Percentiles rank a stretch among this genome's conserved stretches.
Conservation (phyloP, 2,888 invertebrate genomes). For the Drosophila conformis region DNA sequence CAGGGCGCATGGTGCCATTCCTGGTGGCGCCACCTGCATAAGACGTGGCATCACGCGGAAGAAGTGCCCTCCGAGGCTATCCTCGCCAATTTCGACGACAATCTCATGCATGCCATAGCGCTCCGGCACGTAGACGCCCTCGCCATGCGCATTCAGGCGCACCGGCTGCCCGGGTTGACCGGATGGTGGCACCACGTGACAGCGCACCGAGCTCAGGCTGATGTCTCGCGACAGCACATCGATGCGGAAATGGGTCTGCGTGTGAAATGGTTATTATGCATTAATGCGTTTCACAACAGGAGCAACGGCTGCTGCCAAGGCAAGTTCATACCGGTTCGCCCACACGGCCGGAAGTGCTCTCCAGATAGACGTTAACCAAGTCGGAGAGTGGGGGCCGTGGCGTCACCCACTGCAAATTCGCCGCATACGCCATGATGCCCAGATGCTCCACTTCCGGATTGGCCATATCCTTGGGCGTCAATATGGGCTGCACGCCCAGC, state of each 20-base stretch:
- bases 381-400: constrained; percentile 94
- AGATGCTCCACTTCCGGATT: constrained; percentile 97
- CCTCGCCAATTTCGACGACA: constrained; percentile 88
- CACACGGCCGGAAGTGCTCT: constrained; percentile 93
- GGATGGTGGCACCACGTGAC: constrained; percentile 92
- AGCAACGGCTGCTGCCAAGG: background rate
- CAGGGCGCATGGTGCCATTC: constrained; percentile 97
- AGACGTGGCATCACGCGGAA: constrained; percentile 95
- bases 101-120: constrained; percentile 97
- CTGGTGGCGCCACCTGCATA: constrained; percentile 94
- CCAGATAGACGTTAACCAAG: constrained; percentile 91
- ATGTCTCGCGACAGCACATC: constrained; percentile 90
- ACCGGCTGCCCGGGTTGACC: constrained; percentile 87
- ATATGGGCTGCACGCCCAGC: constrained; percentile 93
- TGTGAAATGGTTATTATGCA: constrained; percentile 66
- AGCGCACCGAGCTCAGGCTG: constrained; percentile 90
- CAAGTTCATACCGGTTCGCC: constrained; percentile 90
- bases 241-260: constrained; percentile 91
- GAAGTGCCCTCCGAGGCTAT: constrained; percentile 88
- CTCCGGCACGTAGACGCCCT: constrained; percentile 93
- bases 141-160: constrained; percentile 89
- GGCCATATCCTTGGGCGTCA: constrained; percentile 97
- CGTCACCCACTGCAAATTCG: constrained; percentile 95
- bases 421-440: constrained; percentile 98
- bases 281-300: constrained; percentile 36